These are phyloP conservation scores for Falcunculus frontatus DNA, from an alignment of 2,113 vertebrate genomes.

Conservation along the genomic window DNA sequence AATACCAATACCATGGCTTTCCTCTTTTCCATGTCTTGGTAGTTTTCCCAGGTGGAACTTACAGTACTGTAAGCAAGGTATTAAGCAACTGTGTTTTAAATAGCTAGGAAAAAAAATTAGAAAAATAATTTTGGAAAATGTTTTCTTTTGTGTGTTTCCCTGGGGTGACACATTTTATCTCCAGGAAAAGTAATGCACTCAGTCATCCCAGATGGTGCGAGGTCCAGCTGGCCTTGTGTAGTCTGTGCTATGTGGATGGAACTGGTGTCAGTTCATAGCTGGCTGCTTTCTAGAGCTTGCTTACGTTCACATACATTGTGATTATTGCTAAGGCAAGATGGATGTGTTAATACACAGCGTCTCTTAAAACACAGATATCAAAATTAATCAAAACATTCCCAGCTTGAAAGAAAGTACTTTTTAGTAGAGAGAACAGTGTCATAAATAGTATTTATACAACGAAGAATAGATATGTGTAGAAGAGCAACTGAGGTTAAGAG, in stretches of 20 bases:
- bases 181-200: neutral
- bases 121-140: neutral
- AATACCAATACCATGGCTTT: neutral
- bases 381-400: neutral
- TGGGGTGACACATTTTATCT: neutral
- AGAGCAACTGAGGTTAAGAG: neutral
- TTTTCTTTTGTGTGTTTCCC: neutral
- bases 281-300: neutral
- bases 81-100: neutral
- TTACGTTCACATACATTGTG: neutral
- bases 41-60: neutral
- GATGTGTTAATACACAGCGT: neutral
- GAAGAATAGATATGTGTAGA: neutral
- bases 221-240: neutral
- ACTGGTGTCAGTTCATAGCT: neutral
- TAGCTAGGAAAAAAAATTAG: neutral
- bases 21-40: neutral
- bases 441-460: neutral
- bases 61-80: neutral
- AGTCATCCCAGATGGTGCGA: neutral
- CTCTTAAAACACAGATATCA: neutral
- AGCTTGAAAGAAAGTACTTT: neutral
- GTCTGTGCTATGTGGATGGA: neutral
- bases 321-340: neutral
- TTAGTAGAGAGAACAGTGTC: neutral